Evolutionary conservation across 2,797 vertebrate species (phyloP).

Genomic region (Sebastes alutus): DNA sequence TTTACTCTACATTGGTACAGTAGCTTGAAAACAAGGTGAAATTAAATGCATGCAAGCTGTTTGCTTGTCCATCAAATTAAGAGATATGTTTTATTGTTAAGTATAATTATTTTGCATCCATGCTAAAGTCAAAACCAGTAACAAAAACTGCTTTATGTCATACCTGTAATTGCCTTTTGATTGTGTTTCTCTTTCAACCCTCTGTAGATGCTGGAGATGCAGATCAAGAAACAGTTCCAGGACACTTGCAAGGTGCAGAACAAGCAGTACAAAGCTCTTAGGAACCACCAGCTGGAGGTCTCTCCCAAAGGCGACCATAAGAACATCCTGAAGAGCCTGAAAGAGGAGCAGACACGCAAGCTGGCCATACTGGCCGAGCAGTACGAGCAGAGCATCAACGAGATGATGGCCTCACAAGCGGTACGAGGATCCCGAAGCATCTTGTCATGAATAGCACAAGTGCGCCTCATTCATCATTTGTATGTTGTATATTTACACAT

Average conservation of each 20-base stretch:
- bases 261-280: slow-evolving; percentile 99
- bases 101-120: background rate
- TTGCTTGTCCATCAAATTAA: background rate
- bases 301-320: slow-evolving; percentile 98
- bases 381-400: slow-evolving; percentile 98
- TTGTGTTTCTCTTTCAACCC: background rate
- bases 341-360: slow-evolving; percentile 94
- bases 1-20: background rate
- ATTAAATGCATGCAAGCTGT: background rate
- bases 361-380: slow-evolving; percentile 92
- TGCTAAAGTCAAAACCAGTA: background rate
- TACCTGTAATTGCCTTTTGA: background rate
- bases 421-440: slow-evolving; percentile 72
- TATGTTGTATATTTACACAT: background rate
- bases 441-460: background rate
- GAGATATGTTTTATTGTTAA: background rate
- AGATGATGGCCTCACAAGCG: slow-evolving; percentile 99
- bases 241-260: slow-evolving; percentile 99
- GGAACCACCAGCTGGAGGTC: slow-evolving; percentile 99
- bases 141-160: background rate
- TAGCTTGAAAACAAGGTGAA: background rate
- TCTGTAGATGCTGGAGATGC: slow-evolving; percentile 90
- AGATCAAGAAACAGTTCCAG: slow-evolving; percentile 99
- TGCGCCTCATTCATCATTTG: slow-evolving; percentile 28
- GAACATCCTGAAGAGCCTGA: slow-evolving; percentile 89